Base-by-base conservation (phyloP, 2,113 vertebrate species). In the Puffinus mauretanicus region DNA sequence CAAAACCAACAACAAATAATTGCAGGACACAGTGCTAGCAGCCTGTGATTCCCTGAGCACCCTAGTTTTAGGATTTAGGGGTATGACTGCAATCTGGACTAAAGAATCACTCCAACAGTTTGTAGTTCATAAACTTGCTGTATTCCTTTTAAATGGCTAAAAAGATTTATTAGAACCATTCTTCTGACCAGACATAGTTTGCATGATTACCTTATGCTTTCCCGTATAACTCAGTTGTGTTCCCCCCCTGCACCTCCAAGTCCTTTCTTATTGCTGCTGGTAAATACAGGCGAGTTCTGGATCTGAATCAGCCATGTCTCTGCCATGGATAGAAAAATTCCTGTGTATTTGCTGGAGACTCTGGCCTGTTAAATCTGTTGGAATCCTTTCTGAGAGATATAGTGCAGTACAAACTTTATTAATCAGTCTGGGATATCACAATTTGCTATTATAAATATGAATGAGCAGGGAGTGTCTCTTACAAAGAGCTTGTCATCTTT, bases 391-490 rank as follows among this genome's bases (percentile, higher is more conserved):
- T 52, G 67, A 82, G 51, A 52, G n/a, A 60, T 30, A 77, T 0
- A 83, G 18, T 7, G 11, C 38, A 80, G 58, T 54, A 77, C 55
- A 90, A 91, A 91, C 51, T 89, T 95, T 86, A 70, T 90, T 88
- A 91, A 85, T 78, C 78, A 82, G 46, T 42, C 40, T 62, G 27
- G 21, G 40, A n/a, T 62, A 79, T 42, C 73, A 87, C 60, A 69
- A 88, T 90, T 86, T 93, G 21, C 40, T 79, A 4, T 72, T 44
- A 87, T 78, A 82, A 94, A 94, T 91, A 67, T 64, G 60, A 96
- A 93, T 77, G 71, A 91, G 67, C 38, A 73, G 67, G 75, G 62
- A 81, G 34, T 25, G 70, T 77, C 49, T 84, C 60, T 85, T 38
- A 67, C 30, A 88, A 87, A 83, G 51, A 80, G 6, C 66, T 90